phyloP scores from a whole-genome alignment of 2,113 vertebrate genomes.

The Myxocyprinus asiaticus region DNA sequence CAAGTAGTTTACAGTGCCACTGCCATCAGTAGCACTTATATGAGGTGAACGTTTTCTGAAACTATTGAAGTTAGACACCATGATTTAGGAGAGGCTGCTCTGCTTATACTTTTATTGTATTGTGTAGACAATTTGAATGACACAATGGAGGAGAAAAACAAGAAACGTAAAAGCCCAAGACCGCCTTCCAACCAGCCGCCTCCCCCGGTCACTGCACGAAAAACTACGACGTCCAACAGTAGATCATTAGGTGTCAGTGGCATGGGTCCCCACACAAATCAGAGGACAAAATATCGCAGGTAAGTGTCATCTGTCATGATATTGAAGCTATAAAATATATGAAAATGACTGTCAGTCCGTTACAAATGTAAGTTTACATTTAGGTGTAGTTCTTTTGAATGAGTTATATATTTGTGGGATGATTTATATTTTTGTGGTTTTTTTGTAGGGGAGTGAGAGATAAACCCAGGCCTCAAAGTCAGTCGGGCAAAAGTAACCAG shows the following conservation, averaged over 20 bases:
- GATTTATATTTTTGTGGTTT: not conserved
- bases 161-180: constrained; percentile 89
- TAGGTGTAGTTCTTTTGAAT: not conserved
- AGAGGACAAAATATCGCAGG: constrained; percentile 87
- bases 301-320: constrained; percentile 50
- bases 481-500: constrained; percentile 79
- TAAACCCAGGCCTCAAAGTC: constrained; percentile 80
- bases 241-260: constrained; percentile 81
- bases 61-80: too few relatives aligned
- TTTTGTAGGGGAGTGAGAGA: constrained; percentile 80
- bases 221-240: constrained; percentile 75
- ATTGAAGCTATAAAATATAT: not conserved
- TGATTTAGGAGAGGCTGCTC: too few relatives aligned
- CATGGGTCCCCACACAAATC: constrained; percentile 76
- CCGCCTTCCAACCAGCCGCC: constrained; percentile 76
- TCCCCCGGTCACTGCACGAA: constrained; percentile 76
- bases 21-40: too few relatives aligned
- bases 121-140: constrained; percentile 2
- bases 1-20: not conserved
- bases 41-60: too few relatives aligned
- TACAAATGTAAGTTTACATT: not conserved
- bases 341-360: not conserved
- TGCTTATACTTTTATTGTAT: not conserved
- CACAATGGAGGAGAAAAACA: constrained; percentile 90
- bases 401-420: not conserved